Base-by-base conservation (phyloP, 2,113 vertebrate genomes). In the Cercocebus atys region DNA sequence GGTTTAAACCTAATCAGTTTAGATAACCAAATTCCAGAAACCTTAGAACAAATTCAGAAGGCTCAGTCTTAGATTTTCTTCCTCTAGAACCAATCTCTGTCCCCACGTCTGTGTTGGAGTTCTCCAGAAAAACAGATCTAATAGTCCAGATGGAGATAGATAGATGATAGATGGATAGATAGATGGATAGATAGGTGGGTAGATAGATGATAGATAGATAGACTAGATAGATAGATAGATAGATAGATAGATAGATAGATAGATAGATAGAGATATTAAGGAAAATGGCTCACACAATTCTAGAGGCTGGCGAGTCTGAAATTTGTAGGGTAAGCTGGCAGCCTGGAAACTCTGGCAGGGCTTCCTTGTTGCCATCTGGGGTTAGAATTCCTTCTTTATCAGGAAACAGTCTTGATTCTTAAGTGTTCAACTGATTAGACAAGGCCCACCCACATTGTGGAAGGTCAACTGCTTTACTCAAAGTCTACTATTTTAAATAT, bases 211-310 rank as follows among this genome's bases (percentile, higher is more conserved):
- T 5, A 75, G 72, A 43, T 0, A 13, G 40, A 38, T 0, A 32
- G 18, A 45, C 9, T 3, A 32, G 27, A 43, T 2, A 85, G 70
- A 22, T 0, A 45, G 45, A 45, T 45, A 38, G n/a, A 73, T 4
- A 11, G 20, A 73, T 8, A 73, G 18, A 73, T 22, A 30, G 88
- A 13, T 0, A 47, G 23, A 30, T 0, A 8, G 2, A 7, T 1
- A 43, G 12, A 45, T 1, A 86, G 55, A 23, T 0, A 40, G 27
- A 32, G 9, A 6, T 0, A 14, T 6, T 8, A 30, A 40, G 22
- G 25, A 45, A 40, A 23, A 0, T 27, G 23, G 88, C 72, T 64
- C 73, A 7, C 11, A 5, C 13, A 66, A 66, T 16, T 66, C 27
- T 32, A 61, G 55, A 9, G 38, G 55, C 40, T 35, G 70, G n/a